Conservation (phyloP, 2,797 vertebrate genomes). For the Cheirogaleus major region DNA sequence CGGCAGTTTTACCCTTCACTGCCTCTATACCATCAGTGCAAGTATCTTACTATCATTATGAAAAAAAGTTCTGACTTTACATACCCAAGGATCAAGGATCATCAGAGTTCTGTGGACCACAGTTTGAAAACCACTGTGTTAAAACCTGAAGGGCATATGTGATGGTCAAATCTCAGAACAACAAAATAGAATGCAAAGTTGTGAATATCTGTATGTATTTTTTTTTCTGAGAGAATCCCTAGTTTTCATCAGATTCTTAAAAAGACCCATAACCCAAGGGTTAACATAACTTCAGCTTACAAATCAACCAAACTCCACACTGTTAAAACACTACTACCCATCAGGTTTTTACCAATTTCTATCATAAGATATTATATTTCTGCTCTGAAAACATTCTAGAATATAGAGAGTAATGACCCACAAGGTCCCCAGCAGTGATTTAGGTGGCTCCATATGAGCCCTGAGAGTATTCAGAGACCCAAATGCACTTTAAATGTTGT, state of each 20-base stretch:
- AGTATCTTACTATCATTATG: neutral
- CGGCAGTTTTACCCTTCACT: neutral
- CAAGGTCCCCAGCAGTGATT: neutral
- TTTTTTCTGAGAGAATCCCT: neutral
- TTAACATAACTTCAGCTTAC: neutral
- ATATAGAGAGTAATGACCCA: neutral
- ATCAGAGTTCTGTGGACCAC: neutral
- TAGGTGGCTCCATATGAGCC: neutral
- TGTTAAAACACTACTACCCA: neutral
- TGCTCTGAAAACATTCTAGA: conserved; percentile 7
- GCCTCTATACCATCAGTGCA: neutral
- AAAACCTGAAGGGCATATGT: neutral
- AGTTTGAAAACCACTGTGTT: neutral
- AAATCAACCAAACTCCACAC: neutral
- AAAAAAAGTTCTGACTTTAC: neutral
- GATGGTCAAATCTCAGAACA: neutral
- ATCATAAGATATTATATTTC: neutral
- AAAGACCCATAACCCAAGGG: neutral
- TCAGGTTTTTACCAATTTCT: conserved; percentile 6
- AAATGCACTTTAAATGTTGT: neutral
- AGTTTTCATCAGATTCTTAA: conserved; percentile 3
- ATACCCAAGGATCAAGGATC: neutral
- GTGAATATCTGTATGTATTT: neutral
- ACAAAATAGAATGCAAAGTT: neutral
- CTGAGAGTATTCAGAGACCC: neutral